These are phyloP conservation scores for Macropodus opercularis DNA, from an alignment of 2,797 vertebrate species.

Conservation along the genomic window DNA sequence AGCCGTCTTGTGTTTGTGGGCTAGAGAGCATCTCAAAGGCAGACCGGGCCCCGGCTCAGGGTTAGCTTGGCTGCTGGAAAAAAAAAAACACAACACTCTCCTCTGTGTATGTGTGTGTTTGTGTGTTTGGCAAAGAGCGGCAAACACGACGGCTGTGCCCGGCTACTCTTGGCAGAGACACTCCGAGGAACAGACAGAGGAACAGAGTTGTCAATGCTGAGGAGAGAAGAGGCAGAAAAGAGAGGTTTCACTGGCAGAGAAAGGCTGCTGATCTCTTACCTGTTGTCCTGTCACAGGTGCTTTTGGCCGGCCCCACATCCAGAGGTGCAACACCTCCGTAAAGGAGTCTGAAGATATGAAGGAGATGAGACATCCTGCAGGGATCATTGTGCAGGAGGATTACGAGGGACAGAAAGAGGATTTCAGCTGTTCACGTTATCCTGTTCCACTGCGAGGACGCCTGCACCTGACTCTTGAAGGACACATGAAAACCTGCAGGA, in stretches of 20 bases:
- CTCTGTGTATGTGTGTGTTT: constrained; percentile 71
- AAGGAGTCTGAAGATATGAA: constrained; percentile 31
- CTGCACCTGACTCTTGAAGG: constrained; percentile 39
- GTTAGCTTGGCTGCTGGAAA: constrained; percentile 85
- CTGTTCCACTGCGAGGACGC: constrained; percentile 14
- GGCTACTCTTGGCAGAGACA: constrained; percentile 72
- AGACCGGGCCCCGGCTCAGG: constrained; percentile 93
- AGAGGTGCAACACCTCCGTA: constrained; percentile 27
- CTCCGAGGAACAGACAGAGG: constrained; percentile 68
- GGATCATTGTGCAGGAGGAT: constrained; percentile 55
- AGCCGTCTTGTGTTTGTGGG: constrained; percentile 98
- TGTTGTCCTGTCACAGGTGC: constrained; percentile 67
- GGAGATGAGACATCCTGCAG: constrained; percentile 28
- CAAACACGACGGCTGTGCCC: constrained; percentile 75
- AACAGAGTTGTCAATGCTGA: constrained; percentile 64
- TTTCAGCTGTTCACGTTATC: constrained; percentile 37
- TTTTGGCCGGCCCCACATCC: constrained; percentile 5
- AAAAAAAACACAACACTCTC: constrained; percentile 60
- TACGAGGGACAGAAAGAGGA: constrained; percentile 42
- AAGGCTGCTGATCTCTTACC: constrained; percentile 56
- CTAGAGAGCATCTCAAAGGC: constrained; percentile 99
- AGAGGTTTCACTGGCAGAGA: constrained; percentile 16
- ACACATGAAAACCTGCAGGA: too few relatives aligned
- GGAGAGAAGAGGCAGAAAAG: constrained; percentile 56
- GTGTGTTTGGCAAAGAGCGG: constrained; percentile 90